Conservation (phyloP, 2,113 vertebrate species). For the Hucho hucho region DNA sequence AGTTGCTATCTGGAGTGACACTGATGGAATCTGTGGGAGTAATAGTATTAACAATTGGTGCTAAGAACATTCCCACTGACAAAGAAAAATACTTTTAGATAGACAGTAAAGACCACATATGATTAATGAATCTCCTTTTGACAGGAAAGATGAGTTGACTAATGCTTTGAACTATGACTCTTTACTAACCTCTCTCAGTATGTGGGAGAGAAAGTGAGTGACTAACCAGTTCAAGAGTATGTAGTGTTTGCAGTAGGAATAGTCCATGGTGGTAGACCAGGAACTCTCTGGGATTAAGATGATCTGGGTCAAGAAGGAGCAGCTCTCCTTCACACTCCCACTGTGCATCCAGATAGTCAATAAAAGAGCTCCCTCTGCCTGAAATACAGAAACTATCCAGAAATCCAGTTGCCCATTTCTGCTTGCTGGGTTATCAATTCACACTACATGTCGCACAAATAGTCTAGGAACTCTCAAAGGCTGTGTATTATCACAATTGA, state of each 20-base stretch:
- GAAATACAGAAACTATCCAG: background rate
- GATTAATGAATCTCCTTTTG: background rate
- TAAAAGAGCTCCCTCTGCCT: conserved; percentile 54
- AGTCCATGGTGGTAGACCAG: conserved; percentile 82
- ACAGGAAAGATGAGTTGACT: background rate
- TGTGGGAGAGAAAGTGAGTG: background rate
- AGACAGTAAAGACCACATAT: background rate
- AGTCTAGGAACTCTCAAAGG: too few species aligned
- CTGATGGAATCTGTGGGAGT: conserved; percentile 77
- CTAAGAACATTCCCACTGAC: background rate
- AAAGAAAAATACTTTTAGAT: background rate
- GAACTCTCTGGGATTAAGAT: conserved; percentile 79
- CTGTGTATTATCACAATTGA: too few species aligned
- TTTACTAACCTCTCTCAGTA: background rate
- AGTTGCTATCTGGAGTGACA: conserved; percentile 79
- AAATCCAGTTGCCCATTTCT: too few species aligned
- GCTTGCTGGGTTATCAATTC: too few species aligned
- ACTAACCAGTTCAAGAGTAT: conserved; percentile 72
- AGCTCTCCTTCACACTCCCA: conserved; percentile 71
- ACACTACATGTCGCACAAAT: too few species aligned
- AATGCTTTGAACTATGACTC: background rate
- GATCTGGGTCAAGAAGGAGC: conserved; percentile 53
- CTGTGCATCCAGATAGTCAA: conserved; percentile 69
- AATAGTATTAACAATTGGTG: background rate
- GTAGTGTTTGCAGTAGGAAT: conserved; percentile 75